Evolutionary conservation across 2,113 vertebrate species (phyloP).

Genomic region (Diadophis punctatus): DNA sequence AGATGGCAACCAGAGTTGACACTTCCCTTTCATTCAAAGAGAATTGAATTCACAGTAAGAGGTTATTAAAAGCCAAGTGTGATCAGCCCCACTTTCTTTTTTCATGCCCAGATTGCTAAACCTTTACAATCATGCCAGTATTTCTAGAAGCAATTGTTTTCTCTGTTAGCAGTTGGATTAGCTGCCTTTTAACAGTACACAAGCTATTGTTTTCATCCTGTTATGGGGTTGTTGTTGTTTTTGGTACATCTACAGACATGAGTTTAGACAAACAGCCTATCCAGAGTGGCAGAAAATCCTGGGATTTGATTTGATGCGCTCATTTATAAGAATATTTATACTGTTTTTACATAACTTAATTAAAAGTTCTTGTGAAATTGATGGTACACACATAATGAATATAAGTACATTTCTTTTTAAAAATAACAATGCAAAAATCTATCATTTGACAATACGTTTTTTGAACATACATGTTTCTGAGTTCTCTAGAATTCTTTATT

Average conservation of each 20-base stretch:
- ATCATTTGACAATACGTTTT: neutral
- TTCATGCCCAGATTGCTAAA: neutral
- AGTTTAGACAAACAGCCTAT: neutral
- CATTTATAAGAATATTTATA: neutral
- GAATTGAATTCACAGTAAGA: conserved; percentile 10
- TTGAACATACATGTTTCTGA: neutral
- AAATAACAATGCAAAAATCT: neutral
- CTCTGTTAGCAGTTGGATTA: neutral
- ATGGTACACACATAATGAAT: neutral
- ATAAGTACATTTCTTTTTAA: neutral
- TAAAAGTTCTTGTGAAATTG: neutral
- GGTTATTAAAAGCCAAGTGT: neutral
- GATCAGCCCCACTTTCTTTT: neutral
- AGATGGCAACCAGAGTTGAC: neutral
- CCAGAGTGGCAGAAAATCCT: neutral
- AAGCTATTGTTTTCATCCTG: neutral
- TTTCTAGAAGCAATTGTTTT: neutral
- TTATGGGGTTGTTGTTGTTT: neutral
- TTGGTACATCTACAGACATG: neutral
- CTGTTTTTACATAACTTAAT: neutral
- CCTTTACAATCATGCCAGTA: neutral
- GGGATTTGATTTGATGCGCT: neutral
- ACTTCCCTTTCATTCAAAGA: neutral
- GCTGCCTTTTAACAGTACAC: neutral
- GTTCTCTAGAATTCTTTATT: neutral